Conservation (phyloP, 2,113 vertebrate genomes). For the Brachyistius frenatus region DNA sequence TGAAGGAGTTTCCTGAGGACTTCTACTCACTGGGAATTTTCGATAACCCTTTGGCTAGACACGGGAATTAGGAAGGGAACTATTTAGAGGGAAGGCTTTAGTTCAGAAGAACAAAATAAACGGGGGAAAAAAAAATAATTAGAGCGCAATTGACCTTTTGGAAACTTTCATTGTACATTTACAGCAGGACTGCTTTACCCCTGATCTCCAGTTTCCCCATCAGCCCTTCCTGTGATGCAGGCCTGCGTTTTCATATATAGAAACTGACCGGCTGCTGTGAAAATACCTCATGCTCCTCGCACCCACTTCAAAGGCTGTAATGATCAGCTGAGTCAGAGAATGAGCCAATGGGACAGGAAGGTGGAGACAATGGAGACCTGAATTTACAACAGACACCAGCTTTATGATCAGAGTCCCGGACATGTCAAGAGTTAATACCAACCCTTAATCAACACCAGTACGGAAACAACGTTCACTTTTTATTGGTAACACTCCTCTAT, state of each 20-base stretch:
- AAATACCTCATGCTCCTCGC: conserved; percentile 60
- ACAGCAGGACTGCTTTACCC: conserved; percentile 30
- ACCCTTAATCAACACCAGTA: background rate
- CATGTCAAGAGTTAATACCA: background rate
- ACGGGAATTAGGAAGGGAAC: conserved; percentile 38
- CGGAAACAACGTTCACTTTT: background rate
- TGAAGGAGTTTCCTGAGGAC: conserved; percentile 69
- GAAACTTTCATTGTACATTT: conserved; percentile 67
- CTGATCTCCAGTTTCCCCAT: conserved; percentile 61
- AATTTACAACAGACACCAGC: background rate
- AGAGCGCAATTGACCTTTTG: conserved; percentile 56
- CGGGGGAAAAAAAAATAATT: background rate
- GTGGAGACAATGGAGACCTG: background rate
- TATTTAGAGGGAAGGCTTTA: conserved; percentile 40
- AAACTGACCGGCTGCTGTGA: conserved; percentile 70
- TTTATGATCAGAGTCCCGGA: conserved; percentile 6
- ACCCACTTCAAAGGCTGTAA: conserved; percentile 61
- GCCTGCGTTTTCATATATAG: conserved; percentile 71
- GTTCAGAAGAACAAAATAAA: conserved; percentile 16
- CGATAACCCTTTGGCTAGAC: conserved; percentile 49
- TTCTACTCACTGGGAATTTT: conserved; percentile 50
- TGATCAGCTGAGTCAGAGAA: conserved; percentile 67
- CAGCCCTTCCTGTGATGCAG: conserved; percentile 67
- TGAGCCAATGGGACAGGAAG: conserved; percentile 4
- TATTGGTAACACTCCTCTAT: background rate